Evolutionary conservation across 92 coral and sea anemone genomes (phyloP), one percentile per base, ranked within the genome.

Genomic region (Porites lobata): DNA sequence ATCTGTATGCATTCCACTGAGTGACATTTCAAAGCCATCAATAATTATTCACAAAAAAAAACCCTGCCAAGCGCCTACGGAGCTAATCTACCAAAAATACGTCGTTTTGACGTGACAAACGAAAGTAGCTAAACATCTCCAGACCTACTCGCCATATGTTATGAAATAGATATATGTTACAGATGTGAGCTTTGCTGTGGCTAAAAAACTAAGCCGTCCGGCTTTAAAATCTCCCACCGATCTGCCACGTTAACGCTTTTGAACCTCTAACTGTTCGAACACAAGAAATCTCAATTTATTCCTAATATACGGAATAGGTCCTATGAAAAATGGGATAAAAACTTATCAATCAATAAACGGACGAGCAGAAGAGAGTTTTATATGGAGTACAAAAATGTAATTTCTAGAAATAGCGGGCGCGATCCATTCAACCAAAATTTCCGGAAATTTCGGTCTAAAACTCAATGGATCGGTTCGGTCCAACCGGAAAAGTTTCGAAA

Each of bases 41-140:
- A 69, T 68, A 81, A 52, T 68, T 53, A 54, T 69, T 68, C 43
- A 82, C 78, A 71, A 82, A 69, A 71, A 58, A 58, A 82, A 82
- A 71, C 78, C 68, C 59, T 69, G 76, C 78, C 69, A 56, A 72
- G 69, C 86, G 86, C 78, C 76, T 82, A 53, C 61, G 21, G 77
- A 50, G 65, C 69, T 69, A 56, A 82, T 82, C 69, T 29, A 70
- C 69, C 59, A 56, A 70, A 82, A 82, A 69, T 82, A 57, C 38
- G 71, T 78, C 61, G 43, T 56, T 29, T 70, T 69, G 83, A 79
- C 83, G 65, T 64, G 83, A 50, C 52, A 64, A 64, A 15, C 9
- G 14, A 47, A 63, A 72, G 83, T 43, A 79, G 83, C 22, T 65
- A 63, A 63, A 50, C 73, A 19, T 74, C 70, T 64, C 62, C 15